phyloP scores from a whole-genome alignment of 2,113 vertebrate genomes.

The Gorsachius goisagi region DNA sequence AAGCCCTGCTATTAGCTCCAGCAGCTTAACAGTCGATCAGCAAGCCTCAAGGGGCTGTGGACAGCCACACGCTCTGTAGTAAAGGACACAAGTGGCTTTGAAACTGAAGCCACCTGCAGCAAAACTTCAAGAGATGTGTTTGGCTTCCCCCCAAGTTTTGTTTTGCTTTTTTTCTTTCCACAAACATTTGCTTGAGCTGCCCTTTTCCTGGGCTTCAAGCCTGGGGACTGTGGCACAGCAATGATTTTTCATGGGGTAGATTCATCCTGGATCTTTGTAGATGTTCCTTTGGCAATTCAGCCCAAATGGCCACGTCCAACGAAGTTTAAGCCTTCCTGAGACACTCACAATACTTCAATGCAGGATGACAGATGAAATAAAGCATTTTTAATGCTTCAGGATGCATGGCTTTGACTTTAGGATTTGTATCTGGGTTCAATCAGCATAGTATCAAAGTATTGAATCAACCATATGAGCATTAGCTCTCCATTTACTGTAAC shows the following conservation, averaged over 20 bases:
- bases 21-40: background rate
- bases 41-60: constrained; percentile 21
- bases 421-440: background rate
- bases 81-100: background rate
- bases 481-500: background rate
- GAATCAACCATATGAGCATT: background rate
- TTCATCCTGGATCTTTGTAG: background rate
- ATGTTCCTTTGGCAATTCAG: background rate
- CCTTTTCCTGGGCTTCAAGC: background rate
- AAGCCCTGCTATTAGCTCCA: background rate
- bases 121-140: background rate
- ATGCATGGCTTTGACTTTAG: background rate
- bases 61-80: background rate
- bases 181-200: background rate
- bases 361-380: background rate
- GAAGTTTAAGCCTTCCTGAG: background rate
- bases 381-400: background rate
- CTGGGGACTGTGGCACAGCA: background rate
- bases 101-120: constrained; percentile 3
- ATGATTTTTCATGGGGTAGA: background rate
- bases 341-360: rapidly evolving
- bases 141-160: background rate
- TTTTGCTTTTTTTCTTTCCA: background rate
- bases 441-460: background rate
- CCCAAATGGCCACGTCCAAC: background rate